Percentiles rank a stretch among this genome's conserved stretches.
These are phyloP conservation scores for Torymus auratus DNA, from an alignment of 2,888 invertebrate species.

Conservation along the genomic window DNA sequence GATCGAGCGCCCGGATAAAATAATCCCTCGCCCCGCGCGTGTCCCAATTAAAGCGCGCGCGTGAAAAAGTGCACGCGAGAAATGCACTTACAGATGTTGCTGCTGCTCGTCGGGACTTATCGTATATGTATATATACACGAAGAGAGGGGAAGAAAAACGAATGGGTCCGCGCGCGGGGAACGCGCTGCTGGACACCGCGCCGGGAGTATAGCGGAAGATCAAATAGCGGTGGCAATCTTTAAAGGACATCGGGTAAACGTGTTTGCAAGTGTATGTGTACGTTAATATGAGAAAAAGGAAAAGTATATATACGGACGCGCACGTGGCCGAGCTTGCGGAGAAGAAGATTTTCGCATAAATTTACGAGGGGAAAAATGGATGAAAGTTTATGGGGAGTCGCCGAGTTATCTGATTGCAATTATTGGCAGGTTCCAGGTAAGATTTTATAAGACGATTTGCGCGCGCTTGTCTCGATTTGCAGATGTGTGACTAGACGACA, in stretches of 20 bases:
- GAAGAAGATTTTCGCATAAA: too few species aligned
- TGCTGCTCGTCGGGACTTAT: neutral
- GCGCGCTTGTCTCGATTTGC: too few species aligned
- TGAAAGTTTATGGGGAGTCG: too few species aligned
- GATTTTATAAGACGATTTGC: too few species aligned
- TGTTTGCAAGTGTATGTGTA: neutral
- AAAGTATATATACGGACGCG: neutral
- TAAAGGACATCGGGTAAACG: slow-evolving; percentile 43
- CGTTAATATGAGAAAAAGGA: slow-evolving; percentile 22
- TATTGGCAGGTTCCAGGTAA: too few species aligned
- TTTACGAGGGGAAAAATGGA: too few species aligned
- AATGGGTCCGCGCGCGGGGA: neutral
- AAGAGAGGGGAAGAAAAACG: neutral
- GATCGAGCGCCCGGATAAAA: slow-evolving; percentile 38
- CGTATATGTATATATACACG: neutral
- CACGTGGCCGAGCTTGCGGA: neutral
- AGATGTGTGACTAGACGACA: too few species aligned
- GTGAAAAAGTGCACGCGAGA: slow-evolving; percentile 12
- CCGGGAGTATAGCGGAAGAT: slow-evolving; percentile 46
- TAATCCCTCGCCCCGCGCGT: neutral
- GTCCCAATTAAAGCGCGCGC: slow-evolving; percentile 37
- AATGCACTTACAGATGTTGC: slow-evolving; percentile 35
- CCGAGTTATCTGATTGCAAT: too few species aligned
- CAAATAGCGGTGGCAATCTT: slow-evolving; percentile 42
- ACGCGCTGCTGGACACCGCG: slow-evolving; percentile 11